These are phyloP conservation scores for Aporophyla nigra DNA, from an alignment of 2,888 invertebrate genomes.

Conservation along the genomic window DNA sequence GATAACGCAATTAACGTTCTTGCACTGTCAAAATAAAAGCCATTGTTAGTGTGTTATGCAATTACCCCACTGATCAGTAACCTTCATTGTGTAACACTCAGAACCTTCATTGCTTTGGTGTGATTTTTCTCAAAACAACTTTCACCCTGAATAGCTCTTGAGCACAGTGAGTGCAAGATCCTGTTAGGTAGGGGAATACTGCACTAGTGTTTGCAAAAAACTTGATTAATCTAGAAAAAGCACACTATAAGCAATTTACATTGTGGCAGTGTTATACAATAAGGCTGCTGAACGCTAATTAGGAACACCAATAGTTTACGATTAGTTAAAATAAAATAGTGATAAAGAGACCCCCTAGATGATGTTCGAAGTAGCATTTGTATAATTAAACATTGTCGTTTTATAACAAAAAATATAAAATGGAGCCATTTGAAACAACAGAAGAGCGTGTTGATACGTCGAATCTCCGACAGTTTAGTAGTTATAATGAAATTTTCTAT, in stretches of 20 bases:
- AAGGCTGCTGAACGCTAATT: conserved; percentile 74
- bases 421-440: conserved; percentile 76
- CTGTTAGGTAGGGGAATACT: not conserved
- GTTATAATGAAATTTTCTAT: conserved; percentile 89
- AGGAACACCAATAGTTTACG: conserved; percentile 88
- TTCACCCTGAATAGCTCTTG: not conserved
- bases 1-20: too few species aligned
- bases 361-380: conserved; percentile 88
- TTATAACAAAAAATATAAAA: conserved; percentile 78
- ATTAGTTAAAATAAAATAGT: conserved; percentile 81
- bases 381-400: conserved; percentile 86
- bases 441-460: conserved; percentile 79
- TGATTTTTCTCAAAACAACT: conserved; percentile 16
- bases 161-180: not conserved
- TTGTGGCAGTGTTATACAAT: conserved; percentile 71
- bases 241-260: conserved; percentile 22
- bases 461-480: conserved; percentile 88
- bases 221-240: not conserved
- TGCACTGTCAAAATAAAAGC: too few species aligned
- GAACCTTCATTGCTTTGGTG: conserved; percentile 10
- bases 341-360: conserved; percentile 83
- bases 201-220: not conserved
- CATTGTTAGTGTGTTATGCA: too few species aligned
- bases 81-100: conserved; percentile 36
- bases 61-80: conserved; percentile 11